phyloP scores from a whole-genome alignment of 2,797 vertebrate genomes.

The Melanotaenia nigrans region DNA sequence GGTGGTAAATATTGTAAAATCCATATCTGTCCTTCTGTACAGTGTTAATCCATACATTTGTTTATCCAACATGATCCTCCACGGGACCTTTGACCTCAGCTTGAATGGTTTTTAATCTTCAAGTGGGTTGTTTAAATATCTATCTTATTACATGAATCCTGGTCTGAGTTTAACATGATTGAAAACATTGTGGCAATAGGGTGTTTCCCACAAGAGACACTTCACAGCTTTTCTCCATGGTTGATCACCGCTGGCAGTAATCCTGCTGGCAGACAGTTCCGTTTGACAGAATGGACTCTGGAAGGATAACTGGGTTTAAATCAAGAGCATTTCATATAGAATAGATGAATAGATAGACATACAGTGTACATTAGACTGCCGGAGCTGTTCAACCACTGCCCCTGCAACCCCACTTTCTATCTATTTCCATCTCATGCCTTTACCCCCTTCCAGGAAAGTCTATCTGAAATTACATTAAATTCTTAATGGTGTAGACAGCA shows the following conservation, averaged over 20 bases:
- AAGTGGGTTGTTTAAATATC: conserved; percentile 20
- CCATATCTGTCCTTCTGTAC: conserved; percentile 8
- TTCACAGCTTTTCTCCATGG: conserved; percentile 63
- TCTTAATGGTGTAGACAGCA: conserved; percentile 91
- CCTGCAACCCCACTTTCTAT: conserved; percentile 6
- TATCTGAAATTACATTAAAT: conserved; percentile 96
- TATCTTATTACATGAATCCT: conserved; percentile 20
- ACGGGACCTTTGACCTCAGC: conserved; percentile 12
- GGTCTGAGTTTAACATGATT: conserved; percentile 18
- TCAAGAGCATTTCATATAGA: background rate
- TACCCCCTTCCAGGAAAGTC: conserved; percentile 81
- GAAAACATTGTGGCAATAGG: conserved; percentile 45
- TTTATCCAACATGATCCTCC: conserved; percentile 20
- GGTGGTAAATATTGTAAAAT: background rate
- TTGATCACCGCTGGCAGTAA: conserved; percentile 56
- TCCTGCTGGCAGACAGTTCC: conserved; percentile 40
- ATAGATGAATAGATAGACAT: background rate
- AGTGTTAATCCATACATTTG: conserved; percentile 25
- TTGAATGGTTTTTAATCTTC: conserved; percentile 50
- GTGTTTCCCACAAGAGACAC: conserved; percentile 30
- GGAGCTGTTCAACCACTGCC: conserved; percentile 10
- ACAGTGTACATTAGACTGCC: background rate
- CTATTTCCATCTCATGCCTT: conserved; percentile 14
- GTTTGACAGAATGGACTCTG: conserved; percentile 26
- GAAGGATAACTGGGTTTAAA: conserved; percentile 31